Evolutionary conservation across 2,888 invertebrate genomes (phyloP).

Genomic region (Hirtodrosophila histrioides): DNA sequence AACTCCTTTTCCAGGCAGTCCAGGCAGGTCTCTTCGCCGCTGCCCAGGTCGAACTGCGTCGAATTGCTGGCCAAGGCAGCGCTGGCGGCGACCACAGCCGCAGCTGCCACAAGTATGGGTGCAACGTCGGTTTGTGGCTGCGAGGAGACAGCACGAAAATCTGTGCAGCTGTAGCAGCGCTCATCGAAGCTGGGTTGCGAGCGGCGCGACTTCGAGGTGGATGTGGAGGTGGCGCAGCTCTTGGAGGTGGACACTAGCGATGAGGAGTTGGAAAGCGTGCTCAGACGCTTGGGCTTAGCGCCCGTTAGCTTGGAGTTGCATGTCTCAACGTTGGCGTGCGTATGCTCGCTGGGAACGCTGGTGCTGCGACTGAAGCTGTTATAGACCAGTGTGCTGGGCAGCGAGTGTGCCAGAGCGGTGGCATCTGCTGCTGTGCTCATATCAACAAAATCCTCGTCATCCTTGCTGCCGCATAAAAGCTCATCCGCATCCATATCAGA

Average conservation of each 20-base stretch:
- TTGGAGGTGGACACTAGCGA: conserved; percentile 72
- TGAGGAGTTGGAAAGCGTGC: conserved; percentile 75
- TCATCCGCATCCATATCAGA: conserved; percentile 57
- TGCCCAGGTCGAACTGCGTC: conserved; percentile 62
- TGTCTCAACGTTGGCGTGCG: conserved; percentile 37
- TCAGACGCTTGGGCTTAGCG: conserved; percentile 83
- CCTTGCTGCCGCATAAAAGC: conserved; percentile 35
- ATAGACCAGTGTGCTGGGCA: conserved; percentile 72
- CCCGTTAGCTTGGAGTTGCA: conserved; percentile 70
- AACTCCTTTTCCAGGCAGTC: conserved; percentile 84
- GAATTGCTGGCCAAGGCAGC: conserved; percentile 55
- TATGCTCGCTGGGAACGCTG: conserved; percentile 54
- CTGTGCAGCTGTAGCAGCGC: conserved; percentile 80
- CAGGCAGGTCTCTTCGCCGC: conserved; percentile 82
- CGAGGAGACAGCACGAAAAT: conserved; percentile 67
- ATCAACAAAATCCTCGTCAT: conserved; percentile 36
- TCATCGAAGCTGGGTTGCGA: conserved; percentile 80
- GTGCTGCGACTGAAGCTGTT: conserved; percentile 66
- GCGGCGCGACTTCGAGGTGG: conserved; percentile 69
- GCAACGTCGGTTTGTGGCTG: conserved; percentile 45
- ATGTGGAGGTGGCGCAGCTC: conserved; percentile 25
- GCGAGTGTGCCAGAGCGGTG: conserved; percentile 64
- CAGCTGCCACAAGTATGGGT: conserved; percentile 63
- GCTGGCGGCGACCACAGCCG: conserved; percentile 56
- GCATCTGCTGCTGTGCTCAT: conserved; percentile 26